Evolutionary conservation across 2,888 invertebrate species (phyloP).

Genomic region (Octonoba sinensis): DNA sequence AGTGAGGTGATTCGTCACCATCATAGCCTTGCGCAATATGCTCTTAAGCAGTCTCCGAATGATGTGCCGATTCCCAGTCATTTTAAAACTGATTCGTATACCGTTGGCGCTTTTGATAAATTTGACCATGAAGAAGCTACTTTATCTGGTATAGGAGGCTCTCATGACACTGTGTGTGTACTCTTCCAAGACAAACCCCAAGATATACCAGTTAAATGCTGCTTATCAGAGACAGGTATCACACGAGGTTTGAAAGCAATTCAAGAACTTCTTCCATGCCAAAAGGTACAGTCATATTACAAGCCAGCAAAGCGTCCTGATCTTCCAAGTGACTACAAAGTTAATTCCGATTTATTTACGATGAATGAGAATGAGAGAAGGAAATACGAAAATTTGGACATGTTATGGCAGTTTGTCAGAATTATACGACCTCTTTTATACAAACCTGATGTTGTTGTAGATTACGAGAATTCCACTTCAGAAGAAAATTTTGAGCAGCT

Average conservation of each 20-base stretch:
- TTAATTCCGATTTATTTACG: neutral
- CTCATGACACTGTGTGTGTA: conserved; percentile 8
- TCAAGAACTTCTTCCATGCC: conserved; percentile 8
- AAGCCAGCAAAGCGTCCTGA: conserved; percentile 4
- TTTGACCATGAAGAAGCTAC: conserved; percentile 2
- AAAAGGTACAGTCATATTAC: neutral
- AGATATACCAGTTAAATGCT: neutral
- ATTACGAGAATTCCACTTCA: no score
- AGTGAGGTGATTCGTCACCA: conserved; percentile 3
- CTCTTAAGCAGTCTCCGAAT: conserved; percentile 1
- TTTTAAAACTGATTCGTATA: neutral
- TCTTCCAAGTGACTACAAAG: neutral
- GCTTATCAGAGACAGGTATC: neutral
- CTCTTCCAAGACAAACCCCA: neutral
- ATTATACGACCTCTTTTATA: neutral
- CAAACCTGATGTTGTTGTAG: neutral
- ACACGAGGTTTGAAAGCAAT: conserved; percentile 4
- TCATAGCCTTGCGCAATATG: neutral
- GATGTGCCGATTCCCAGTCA: neutral
- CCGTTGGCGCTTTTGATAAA: neutral
- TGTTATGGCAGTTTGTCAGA: neutral
- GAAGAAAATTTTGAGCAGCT: no score
- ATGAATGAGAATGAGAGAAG: no score
- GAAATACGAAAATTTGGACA: neutral
- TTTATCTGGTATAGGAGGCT: conserved; percentile 1